A percentile compares a stretch with the other conserved stretches of the same genome.
phyloP scores from a whole-genome alignment of 2,113 vertebrate genomes.

The Ceyx melanurus region DNA sequence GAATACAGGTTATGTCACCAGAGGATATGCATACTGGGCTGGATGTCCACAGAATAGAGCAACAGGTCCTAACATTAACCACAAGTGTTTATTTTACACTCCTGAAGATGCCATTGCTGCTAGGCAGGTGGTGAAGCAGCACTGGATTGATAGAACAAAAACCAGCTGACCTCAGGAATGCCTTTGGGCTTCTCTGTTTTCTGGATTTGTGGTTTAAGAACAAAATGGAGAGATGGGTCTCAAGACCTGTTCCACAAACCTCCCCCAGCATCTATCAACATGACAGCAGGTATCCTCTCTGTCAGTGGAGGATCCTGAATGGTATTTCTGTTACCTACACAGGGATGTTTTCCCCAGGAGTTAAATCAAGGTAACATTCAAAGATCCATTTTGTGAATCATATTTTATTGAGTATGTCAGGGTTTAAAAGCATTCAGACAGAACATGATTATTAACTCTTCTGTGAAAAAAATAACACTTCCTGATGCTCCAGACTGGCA shows the following conservation, averaged over 20 bases:
- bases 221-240: background rate
- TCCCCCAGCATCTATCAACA: background rate
- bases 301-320: background rate
- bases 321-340: background rate
- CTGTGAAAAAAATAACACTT: background rate
- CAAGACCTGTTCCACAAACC: background rate
- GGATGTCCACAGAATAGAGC: background rate
- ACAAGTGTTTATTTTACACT: background rate
- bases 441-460: background rate
- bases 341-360: background rate
- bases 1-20: background rate
- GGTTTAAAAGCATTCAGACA: background rate
- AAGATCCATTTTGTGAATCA: background rate
- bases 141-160: background rate
- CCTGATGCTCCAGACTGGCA: background rate
- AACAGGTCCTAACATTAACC: background rate
- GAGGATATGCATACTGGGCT: background rate
- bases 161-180: background rate
- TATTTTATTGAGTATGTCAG: background rate
- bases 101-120: background rate
- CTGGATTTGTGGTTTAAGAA: background rate
- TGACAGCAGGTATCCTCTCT: background rate
- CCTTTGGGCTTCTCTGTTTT: background rate
- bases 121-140: background rate
- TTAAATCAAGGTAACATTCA: background rate